phyloP scores from a whole-genome alignment of 2,888 invertebrate species.

The Gibbula magus region DNA sequence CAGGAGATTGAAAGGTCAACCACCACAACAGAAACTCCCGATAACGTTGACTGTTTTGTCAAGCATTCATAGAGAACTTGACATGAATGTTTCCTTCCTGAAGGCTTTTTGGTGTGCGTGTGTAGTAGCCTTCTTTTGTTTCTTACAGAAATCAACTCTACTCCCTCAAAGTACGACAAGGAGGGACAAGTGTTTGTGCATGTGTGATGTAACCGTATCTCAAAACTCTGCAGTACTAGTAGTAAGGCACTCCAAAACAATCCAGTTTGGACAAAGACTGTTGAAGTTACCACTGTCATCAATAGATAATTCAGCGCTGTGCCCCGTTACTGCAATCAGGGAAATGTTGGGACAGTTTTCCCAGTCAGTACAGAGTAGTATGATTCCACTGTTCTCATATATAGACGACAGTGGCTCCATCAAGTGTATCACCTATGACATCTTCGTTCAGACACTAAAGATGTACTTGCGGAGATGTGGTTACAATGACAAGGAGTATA shows the following conservation, averaged over 20 bases:
- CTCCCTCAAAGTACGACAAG: no score
- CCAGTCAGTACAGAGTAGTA: not conserved
- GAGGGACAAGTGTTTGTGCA: no score
- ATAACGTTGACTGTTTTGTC: no score
- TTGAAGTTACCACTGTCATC: not conserved
- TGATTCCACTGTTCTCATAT: not conserved
- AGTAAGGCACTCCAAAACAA: not conserved
- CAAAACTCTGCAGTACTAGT: not conserved
- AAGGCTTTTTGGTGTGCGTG: no score
- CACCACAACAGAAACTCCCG: no score
- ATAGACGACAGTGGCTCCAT: not conserved
- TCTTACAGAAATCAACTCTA: no score
- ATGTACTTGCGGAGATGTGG: not conserved
- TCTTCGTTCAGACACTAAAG: not conserved
- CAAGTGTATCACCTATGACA: not conserved
- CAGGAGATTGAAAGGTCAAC: no score
- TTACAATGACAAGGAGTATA: not conserved
- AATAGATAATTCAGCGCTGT: not conserved
- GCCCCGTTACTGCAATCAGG: not conserved
- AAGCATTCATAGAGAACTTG: no score
- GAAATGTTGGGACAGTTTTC: not conserved
- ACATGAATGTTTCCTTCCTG: no score
- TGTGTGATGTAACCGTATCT: no score
- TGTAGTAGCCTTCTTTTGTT: no score
- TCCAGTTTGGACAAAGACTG: not conserved